Evolutionary conservation across 2,888 invertebrate species (phyloP).

Genomic region (Stegana nigrithorax): DNA sequence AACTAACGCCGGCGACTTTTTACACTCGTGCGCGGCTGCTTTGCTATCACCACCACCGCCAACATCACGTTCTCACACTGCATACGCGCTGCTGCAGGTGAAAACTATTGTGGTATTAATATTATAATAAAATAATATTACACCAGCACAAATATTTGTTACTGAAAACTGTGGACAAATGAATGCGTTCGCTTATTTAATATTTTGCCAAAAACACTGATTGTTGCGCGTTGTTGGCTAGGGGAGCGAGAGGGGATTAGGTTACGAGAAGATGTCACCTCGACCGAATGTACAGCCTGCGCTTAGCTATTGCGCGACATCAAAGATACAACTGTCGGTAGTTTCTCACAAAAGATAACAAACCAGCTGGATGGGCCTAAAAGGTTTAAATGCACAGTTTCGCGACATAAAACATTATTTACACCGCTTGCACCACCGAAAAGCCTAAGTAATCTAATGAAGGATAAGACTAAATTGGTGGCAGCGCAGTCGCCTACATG

Average conservation of each 20-base stretch:
- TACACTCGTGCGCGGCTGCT: neutral
- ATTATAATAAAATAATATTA: no score
- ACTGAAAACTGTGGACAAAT: no score
- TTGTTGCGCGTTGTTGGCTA: no score
- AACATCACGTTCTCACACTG: neutral
- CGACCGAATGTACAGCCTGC: no score
- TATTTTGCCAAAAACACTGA: no score
- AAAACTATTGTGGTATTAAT: no score
- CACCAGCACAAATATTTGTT: no score
- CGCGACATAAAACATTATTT: constrained; percentile 94
- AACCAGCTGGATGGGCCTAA: constrained; percentile 95
- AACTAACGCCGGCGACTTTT: neutral
- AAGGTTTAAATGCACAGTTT: constrained; percentile 93
- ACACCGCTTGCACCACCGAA: constrained; percentile 52
- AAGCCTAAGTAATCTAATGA: constrained; percentile 36
- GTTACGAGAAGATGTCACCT: no score
- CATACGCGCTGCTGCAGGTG: no score
- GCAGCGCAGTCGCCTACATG: constrained; percentile 47
- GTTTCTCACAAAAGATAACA: constrained; percentile 96
- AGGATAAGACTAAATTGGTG: constrained; percentile 41
- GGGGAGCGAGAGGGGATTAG: no score
- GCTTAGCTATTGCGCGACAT: constrained; percentile 93
- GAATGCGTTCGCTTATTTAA: no score
- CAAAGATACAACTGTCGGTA: constrained; percentile 96
- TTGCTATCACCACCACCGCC: neutral